A percentile compares a stretch with the other conserved stretches of the same genome.
Evolutionary conservation across 2,888 invertebrate species (phyloP).

Genomic region (Nomada hirtipes): DNA sequence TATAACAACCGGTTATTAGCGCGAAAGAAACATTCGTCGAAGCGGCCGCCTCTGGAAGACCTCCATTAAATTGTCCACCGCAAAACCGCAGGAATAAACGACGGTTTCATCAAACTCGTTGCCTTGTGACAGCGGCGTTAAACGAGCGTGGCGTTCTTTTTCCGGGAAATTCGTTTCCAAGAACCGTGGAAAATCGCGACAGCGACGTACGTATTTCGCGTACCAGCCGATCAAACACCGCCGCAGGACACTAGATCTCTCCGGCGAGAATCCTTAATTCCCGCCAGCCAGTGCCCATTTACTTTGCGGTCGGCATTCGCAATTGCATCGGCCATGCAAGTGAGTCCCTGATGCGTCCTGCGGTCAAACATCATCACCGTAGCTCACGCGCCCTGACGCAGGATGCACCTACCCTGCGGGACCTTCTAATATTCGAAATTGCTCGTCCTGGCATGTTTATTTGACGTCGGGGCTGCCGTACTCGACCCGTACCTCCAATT

Average conservation of each 20-base stretch:
- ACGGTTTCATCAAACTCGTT: slow-evolving; percentile 36
- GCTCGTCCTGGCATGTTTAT: slow-evolving; percentile 83
- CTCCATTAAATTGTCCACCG: slow-evolving; percentile 30
- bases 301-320: slow-evolving; percentile 76
- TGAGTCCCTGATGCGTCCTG: slow-evolving; percentile 76
- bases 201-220: not conserved
- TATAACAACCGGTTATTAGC: slow-evolving; percentile 37
- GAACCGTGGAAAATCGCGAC: slow-evolving; percentile 35
- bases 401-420: slow-evolving; percentile 77
- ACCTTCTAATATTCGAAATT: slow-evolving; percentile 83
- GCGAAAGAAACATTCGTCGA: slow-evolving; percentile 13
- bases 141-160: not conserved
- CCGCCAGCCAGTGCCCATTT: slow-evolving; percentile 72
- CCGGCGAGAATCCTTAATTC: slow-evolving; percentile 71
- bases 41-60: slow-evolving; percentile 10
- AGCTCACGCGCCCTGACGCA: slow-evolving; percentile 81
- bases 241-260: slow-evolving; percentile 26
- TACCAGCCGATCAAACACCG: slow-evolving; percentile 8
- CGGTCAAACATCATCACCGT: slow-evolving; percentile 83
- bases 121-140: slow-evolving; percentile 16
- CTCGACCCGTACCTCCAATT: slow-evolving; percentile 76
- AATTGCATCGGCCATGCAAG: slow-evolving; percentile 76
- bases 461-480: slow-evolving; percentile 82
- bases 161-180: not conserved
- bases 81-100: slow-evolving; percentile 15